These are phyloP conservation scores for Drosophila willistoni DNA, from an alignment of 1,140 invertebrate species.

Conservation along the genomic window DNA sequence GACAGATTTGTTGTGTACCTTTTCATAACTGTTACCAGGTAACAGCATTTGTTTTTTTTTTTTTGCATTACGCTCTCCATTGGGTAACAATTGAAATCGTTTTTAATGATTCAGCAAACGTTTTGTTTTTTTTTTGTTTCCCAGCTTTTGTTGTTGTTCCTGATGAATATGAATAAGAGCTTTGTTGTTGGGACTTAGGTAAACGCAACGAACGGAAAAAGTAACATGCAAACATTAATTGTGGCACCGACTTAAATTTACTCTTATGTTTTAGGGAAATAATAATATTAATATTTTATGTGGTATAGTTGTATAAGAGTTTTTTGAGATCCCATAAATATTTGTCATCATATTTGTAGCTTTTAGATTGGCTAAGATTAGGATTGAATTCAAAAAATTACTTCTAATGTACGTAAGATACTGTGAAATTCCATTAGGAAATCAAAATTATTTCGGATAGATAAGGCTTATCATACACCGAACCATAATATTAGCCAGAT, in stretches of 20 bases:
- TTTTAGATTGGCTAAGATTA: background rate
- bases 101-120: conserved; percentile 6
- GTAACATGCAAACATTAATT: background rate
- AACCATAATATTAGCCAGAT: conserved; percentile 4
- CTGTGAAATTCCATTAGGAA: background rate
- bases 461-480: conserved; percentile 4
- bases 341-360: no score
- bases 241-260: background rate
- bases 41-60: background rate
- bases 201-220: background rate
- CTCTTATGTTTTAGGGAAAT: background rate
- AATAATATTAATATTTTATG: conserved; percentile 4
- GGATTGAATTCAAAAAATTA: background rate
- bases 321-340: no score
- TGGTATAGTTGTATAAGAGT: no score
- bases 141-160: background rate
- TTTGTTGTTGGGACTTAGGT: conserved; percentile 6
- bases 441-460: background rate
- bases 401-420: background rate
- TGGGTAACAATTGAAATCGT: background rate
- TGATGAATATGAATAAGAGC: background rate
- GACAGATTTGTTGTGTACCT: conserved; percentile 1
- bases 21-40: background rate
- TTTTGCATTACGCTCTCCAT: background rate
- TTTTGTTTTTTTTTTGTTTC: background rate